Conservation (phyloP, 2,113 vertebrate genomes). For the Thamnophis sirtalis region DNA sequence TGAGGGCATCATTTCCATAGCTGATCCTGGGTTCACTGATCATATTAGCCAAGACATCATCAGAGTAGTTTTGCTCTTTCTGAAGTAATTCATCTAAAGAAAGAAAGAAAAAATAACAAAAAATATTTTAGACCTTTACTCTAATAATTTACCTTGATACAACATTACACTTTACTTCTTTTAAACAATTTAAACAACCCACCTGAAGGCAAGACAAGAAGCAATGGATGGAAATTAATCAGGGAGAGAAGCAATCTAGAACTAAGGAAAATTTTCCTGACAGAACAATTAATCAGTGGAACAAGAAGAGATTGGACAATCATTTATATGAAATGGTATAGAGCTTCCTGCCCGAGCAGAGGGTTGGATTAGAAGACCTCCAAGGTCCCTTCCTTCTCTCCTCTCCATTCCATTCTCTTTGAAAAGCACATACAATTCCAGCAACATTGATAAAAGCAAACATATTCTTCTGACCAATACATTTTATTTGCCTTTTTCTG, state of each 20-base stretch:
- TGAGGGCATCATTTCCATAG: conserved; percentile 96
- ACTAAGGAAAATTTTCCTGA: no score
- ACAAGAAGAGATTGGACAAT: no score
- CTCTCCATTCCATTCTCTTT: not conserved
- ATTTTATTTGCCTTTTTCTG: not conserved
- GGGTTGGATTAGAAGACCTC: no score
- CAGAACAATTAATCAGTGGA: no score
- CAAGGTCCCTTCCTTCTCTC: no score
- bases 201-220: no score
- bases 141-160: not conserved
- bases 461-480: not conserved
- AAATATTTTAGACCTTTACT: not conserved
- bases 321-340: no score
- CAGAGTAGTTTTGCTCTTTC: conserved; percentile 92
- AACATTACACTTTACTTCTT: not conserved
- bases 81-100: conserved; percentile 89
- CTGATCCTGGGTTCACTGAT: conserved; percentile 92
- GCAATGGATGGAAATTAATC: no score
- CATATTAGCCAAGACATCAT: conserved; percentile 90
- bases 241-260: no score
- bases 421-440: conserved; percentile 16
- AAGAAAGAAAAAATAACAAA: conserved; percentile 17
- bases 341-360: no score
- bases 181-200: not conserved
- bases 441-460: conserved; percentile 19